Conservation (phyloP, 1,140 invertebrate species). For the Ceratina japonica region DNA sequence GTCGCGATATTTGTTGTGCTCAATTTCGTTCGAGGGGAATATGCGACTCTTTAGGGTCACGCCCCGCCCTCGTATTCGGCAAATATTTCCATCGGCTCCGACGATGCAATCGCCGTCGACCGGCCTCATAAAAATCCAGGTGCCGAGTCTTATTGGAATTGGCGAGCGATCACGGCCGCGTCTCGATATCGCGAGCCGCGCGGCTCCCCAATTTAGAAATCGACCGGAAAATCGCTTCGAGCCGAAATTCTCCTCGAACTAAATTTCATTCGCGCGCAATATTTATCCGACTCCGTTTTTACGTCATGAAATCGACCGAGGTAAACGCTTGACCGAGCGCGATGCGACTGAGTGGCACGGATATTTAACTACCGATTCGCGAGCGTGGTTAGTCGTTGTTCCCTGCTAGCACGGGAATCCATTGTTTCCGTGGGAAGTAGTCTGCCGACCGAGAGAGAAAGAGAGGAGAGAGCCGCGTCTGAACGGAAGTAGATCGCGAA, state of each 20-base stretch:
- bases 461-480: background rate
- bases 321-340: too few relatives aligned
- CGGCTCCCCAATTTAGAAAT: constrained; percentile 55
- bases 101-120: constrained; percentile 54
- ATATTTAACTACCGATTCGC: background rate
- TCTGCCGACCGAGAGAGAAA: background rate
- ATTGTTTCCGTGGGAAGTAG: constrained; percentile 4
- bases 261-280: background rate
- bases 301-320: too few relatives aligned
- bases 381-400: background rate
- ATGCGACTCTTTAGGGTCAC: background rate
- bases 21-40: too few relatives aligned
- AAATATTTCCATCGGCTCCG: background rate
- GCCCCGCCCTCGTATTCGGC: background rate
- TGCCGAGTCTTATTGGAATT: constrained; percentile 50
- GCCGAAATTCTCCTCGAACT: constrained; percentile 25
- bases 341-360: background rate
- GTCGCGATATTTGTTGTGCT: too few relatives aligned
- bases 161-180: constrained; percentile 38
- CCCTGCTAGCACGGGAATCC: background rate
- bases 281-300: too few relatives aligned
- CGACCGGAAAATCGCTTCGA: constrained; percentile 50
- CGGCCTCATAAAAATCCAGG: constrained; percentile 45
- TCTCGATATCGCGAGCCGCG: constrained; percentile 28
- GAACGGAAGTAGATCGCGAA: constrained; percentile 17